phyloP scores from a whole-genome alignment of 2,888 invertebrate species.

The Pollenia labialis region DNA sequence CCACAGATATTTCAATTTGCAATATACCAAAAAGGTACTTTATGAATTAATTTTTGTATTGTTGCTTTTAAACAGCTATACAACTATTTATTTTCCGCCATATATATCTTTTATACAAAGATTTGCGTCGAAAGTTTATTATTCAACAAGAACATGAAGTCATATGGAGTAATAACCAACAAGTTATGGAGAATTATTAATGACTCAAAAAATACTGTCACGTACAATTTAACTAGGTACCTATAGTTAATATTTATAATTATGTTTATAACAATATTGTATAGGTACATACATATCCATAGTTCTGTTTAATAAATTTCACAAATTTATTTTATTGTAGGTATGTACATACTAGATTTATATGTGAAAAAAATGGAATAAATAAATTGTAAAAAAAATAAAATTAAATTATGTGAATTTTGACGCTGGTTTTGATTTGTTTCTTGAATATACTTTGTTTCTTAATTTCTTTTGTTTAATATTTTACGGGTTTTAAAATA shows the following conservation, averaged over 20 bases:
- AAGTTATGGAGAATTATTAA: conserved; percentile 7
- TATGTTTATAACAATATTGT: not conserved
- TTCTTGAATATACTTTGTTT: too few species aligned
- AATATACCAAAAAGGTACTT: too few species aligned
- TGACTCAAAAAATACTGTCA: not conserved
- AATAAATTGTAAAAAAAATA: too few species aligned
- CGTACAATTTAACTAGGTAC: not conserved
- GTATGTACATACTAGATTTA: too few species aligned
- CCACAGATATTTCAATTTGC: too few species aligned
- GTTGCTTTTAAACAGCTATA: conserved; percentile 21
- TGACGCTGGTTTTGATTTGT: too few species aligned
- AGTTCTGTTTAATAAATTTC: too few species aligned
- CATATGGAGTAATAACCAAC: conserved; percentile 37
- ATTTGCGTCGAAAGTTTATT: conserved; percentile 35
- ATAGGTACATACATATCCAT: not conserved
- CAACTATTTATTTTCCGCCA: conserved; percentile 23
- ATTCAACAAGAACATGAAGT: conserved; percentile 22
- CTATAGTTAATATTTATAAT: not conserved
- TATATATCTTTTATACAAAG: conserved; percentile 36
- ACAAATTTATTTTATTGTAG: too few species aligned
- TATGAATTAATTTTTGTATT: not conserved
- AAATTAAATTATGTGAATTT: too few species aligned
- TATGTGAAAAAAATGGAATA: too few species aligned
- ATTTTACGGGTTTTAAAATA: too few species aligned
- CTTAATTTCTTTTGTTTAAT: too few species aligned